Evolutionary conservation across 2,888 invertebrate genomes (phyloP).

Genomic region (Alentia gelatinosa): DNA sequence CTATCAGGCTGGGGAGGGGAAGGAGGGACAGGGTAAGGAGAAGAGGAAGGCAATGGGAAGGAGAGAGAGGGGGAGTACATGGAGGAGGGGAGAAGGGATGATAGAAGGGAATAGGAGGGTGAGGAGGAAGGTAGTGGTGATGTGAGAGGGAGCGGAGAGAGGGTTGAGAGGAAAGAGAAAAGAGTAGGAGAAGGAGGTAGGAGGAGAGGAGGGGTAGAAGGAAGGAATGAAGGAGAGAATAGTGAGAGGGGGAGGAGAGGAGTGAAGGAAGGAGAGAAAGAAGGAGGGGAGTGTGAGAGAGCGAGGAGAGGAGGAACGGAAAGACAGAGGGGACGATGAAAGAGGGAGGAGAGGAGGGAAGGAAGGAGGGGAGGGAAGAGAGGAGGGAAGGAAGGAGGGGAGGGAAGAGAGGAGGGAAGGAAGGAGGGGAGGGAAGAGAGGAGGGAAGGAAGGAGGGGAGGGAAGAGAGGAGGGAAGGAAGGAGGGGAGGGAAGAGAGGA

Average conservation of each 20-base stretch:
- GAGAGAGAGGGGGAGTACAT: neutral
- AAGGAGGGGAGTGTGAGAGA: neutral
- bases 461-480: neutral
- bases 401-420: neutral
- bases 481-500: neutral
- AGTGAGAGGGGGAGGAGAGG: neutral
- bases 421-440: neutral
- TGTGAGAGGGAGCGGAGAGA: neutral
- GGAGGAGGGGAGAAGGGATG: neutral
- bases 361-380: neutral
- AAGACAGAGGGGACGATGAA: neutral
- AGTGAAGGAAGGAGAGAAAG: neutral
- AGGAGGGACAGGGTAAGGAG: neutral
- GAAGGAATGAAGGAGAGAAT: neutral
- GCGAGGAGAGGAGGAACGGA: neutral
- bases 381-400: neutral
- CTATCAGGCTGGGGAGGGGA: neutral
- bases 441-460: neutral
- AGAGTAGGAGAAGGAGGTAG: neutral
- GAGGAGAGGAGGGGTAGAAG: neutral
- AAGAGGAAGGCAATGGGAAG: neutral
- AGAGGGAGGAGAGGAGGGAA: neutral
- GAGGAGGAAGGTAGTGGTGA: neutral
- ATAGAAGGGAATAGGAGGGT: neutral
- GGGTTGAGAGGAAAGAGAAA: neutral